Base-by-base conservation (phyloP, 35 echinoderm and acorn worm species). In the Apostichopus parvimensis region DNA sequence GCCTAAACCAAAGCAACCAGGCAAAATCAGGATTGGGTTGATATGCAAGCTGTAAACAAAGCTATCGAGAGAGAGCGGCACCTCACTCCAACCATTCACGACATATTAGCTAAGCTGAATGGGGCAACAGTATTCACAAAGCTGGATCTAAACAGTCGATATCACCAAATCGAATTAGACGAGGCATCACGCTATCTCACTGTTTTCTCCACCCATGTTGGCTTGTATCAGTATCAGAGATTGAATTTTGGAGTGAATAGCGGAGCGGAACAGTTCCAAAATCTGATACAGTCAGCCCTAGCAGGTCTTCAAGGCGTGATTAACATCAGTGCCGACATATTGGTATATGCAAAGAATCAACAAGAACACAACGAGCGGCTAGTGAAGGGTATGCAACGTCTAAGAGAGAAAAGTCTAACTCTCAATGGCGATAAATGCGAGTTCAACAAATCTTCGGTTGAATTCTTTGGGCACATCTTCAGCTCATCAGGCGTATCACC, bases 131-230 rank as follows among this genome's bases (percentile, higher is more conserved):
- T 93, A 13, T 98, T 98, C 60, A 87, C 88, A 0, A 95, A 95
- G 77, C 89, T 95, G 8, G 91, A 93, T 78, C 88, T 93, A 0
- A 94, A 94, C 6, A 59, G 12, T 5, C 73, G 92, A 1, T 92
- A 98, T 61, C 96, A 95, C 73, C 93, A 95, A 80, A 95, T 95
- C 14, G 94, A 98, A 57, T 75, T 95, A 57, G 91, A 95, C 56
- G 52, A 91, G 53, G 80, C 83, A 9, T 97, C 95, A 20, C 26
- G 92, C 6, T 92, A 45, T 22, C 20, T 45, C 1, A 78, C 77
- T 9, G 34, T 78, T 12, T 45, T 78, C 17, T 45, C 77, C 17
- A 78, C 77, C 8, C 34, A 78, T 78, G 8, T 9, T 78, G 20
- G 77, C 8, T 17, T 22, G 8, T 45, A 11, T 8, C 8, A 17